Evolutionary conservation across 1,140 invertebrate genomes (phyloP), one percentile per base, ranked within the genome.

Genomic region (Camponotus floridanus): DNA sequence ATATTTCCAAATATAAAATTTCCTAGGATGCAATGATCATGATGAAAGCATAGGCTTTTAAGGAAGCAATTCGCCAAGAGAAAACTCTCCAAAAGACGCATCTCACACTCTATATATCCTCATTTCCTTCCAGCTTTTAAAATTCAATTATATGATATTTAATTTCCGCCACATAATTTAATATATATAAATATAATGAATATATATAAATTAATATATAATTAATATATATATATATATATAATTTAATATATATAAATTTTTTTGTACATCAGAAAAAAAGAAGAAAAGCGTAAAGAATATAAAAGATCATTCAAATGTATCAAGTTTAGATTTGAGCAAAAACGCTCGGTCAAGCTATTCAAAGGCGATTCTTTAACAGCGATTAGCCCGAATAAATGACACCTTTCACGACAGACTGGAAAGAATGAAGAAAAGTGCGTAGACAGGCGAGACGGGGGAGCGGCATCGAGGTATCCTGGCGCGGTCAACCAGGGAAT

Each of bases 401-500:
- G 67, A 73, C 9, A 65, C 2, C 11, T 7, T 55, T 55, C 51
- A 26, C 7, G 68, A 51, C 13, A 51, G 48, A 55, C 59, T 36
- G 55, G 55, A 74, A 83, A 76, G 71, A 78, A 45, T 9, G 33
- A 73, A 42, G 59, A 78, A 15, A 51, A 88, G 36, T 76, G 68
- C 51, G 15, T 18, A 51, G 48, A 55, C 31, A 42, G 64, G 86
- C 57, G 51, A 88, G 45, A 57, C 26, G n/a, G 42, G 57, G 73
- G 59, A 81, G 61, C 61, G 81, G 67, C 76, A 86, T 85, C 36
- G 76, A 84, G 76, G 48, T 13, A 76, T 61, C 39, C 68, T 67
- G 79, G 83, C 51, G 79, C 64, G 67, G 81, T 18, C 67, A 76
- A 86, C 90, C 83, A 81, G 5, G 15, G 86, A 88, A 91, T 87